Evolutionary conservation across 2,113 vertebrate species (phyloP).

Genomic region (Smithornis capensis): DNA sequence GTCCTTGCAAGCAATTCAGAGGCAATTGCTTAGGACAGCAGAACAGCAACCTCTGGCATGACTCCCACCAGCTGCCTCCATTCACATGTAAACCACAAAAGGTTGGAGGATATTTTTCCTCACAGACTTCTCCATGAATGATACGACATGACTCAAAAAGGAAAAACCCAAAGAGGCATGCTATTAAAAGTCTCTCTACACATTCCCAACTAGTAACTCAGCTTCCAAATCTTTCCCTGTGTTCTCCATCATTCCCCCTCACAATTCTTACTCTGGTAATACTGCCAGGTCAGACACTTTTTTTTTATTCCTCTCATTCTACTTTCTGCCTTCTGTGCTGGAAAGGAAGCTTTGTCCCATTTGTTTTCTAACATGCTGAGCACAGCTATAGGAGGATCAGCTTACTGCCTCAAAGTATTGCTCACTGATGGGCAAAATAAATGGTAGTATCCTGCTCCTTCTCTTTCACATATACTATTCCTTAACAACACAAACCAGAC

Average conservation of each 20-base stretch:
- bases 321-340: not conserved
- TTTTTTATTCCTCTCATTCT: not conserved
- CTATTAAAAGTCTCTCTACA: not conserved
- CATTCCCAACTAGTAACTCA: not conserved
- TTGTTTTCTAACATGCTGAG: slow-evolving; percentile 1
- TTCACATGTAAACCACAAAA: slow-evolving; percentile 35
- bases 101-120: not conserved
- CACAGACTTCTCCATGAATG: not conserved
- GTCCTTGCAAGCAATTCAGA: not conserved
- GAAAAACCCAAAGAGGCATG: not conserved
- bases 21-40: slow-evolving; percentile 24
- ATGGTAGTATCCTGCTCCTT: not conserved
- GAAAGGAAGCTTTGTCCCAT: not conserved
- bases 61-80: slow-evolving; percentile 29
- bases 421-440: not conserved
- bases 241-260: not conserved
- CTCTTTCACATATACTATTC: not conserved
- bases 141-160: not conserved
- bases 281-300: not conserved
- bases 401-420: not conserved
- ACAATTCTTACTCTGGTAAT: not conserved
- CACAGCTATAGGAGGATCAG: not conserved
- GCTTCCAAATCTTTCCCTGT: not conserved
- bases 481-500: not conserved
- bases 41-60: slow-evolving; percentile 27